A percentile compares a stretch with the other conserved stretches of the same genome.
Conservation (phyloP, 2,888 invertebrate species). For the Machimus atricapillus region DNA sequence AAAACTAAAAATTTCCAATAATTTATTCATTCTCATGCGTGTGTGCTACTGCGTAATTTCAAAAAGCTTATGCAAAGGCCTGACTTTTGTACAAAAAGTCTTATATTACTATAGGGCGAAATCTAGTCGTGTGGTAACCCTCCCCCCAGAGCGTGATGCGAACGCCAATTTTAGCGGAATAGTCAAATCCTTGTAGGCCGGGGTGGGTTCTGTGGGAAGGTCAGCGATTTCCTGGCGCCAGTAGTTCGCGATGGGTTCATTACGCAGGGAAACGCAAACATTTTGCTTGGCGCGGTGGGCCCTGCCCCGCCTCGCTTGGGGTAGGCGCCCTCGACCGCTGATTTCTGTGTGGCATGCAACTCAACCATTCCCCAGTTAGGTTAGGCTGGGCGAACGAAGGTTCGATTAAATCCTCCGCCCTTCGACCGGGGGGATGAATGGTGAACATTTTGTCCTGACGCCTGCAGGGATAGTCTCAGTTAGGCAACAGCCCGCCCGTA, state of each 20-base stretch:
- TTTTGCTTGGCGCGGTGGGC: background rate
- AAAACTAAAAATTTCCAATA: background rate
- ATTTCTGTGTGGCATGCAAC: constrained; percentile 33
- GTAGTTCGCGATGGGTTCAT: background rate
- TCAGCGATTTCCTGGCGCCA: constrained; percentile 33
- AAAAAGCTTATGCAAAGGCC: background rate
- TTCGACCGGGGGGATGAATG: background rate
- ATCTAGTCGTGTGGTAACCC: background rate
- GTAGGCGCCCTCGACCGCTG: constrained; percentile 30
- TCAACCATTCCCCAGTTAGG: constrained; percentile 15
- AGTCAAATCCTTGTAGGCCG: background rate
- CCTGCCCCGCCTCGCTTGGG: constrained; percentile 6
- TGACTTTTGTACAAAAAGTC: background rate
- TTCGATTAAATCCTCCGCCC: background rate
- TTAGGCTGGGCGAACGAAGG: constrained; percentile 5
- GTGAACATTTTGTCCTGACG: background rate
- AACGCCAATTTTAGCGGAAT: constrained; percentile 7
- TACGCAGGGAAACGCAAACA: constrained; percentile 25
- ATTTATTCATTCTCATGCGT: background rate
- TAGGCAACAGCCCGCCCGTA: background rate
- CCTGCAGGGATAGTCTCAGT: background rate
- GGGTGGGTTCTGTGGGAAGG: constrained; percentile 6
- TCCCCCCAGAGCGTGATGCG: background rate
- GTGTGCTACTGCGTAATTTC: background rate
- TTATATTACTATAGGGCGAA: background rate